Base-by-base conservation (phyloP, 2,888 invertebrate species). In the Eristalis pertinax region DNA sequence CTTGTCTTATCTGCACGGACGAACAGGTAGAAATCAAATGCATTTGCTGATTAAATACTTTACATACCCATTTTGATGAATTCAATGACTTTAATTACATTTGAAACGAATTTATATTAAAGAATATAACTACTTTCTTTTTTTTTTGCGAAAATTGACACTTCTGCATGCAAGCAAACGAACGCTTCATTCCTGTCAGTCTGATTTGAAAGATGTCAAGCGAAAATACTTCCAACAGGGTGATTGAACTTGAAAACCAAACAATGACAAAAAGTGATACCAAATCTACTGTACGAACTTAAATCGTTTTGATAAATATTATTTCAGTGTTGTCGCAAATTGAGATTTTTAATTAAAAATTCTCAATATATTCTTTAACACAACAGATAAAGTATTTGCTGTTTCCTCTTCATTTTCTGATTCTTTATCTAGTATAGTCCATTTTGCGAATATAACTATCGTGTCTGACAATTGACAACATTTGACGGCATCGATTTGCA, bases 1-100 rank as follows among this genome's bases (percentile, higher is more conserved):
- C 70, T 78, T 32, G 24, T 63, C 63, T 83, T 87, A 19, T 87
- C 87, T 87, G 22, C 22, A 43, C 0, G 13, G n/a, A 15, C 3
- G 26, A 26, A 58, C 3, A 24, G 10, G 22, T 24, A 24, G 10
- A 13, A 24, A 24, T 58, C 13, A 5, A 7, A 24, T 58, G 22
- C 13, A 8, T 10, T 58, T 58, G 1, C 13, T 22, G 2, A 24
- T 11, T 13, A 24, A 15, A n/a, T 1, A 26, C 15, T 26, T 26
- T 7, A 24, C 24, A 26, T 60, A 60, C 60, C 60, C 26, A 24
- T 26, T 60, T 26, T 26, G 13, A 19, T 11, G 26, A 10, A 11
- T 24, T 13, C 1, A 15, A 26, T 2, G 26, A 24, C 24, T 58
- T 24, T 1, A 26, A 26, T 26, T 60, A 13, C 26, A 60, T 26